Conservation (phyloP, 1,140 invertebrate species). For the Achroia grisella region DNA sequence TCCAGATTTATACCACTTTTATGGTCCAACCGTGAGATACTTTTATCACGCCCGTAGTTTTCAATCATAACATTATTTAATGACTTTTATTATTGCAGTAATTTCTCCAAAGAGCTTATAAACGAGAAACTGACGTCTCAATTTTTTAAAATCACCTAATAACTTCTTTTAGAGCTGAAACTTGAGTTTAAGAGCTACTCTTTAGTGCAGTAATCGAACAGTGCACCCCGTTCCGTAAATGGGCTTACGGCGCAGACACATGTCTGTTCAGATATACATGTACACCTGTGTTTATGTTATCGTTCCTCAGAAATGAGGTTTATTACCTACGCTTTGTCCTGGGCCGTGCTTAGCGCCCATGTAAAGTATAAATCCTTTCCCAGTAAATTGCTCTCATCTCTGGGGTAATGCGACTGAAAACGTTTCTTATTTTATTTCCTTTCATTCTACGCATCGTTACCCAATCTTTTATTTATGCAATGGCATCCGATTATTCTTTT, state of each 20-base stretch:
- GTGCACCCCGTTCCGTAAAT: neutral
- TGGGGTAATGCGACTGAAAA: constrained; percentile 23
- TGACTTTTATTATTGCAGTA: too few relatives aligned
- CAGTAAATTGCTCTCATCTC: constrained; percentile 40
- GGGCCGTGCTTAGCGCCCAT: constrained; percentile 24
- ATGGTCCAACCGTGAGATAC: too few relatives aligned
- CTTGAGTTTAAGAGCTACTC: neutral
- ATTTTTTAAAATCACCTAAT: neutral
- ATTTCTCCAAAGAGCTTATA: too few relatives aligned
- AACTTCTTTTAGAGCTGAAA: neutral
- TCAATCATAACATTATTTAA: too few relatives aligned
- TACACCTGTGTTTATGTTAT: constrained; percentile 28
- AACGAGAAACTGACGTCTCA: too few relatives aligned
- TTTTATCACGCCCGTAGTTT: too few relatives aligned
- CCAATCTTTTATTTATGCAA: constrained; percentile 3
- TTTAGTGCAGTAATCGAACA: neutral
- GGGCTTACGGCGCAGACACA: neutral
- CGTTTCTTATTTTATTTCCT: neutral
- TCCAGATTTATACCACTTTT: too few relatives aligned
- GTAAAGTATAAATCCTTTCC: constrained; percentile 32
- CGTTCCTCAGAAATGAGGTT: constrained; percentile 38
- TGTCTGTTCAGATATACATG: constrained; percentile 13
- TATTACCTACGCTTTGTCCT: constrained; percentile 41
- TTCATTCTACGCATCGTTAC: too few relatives aligned
- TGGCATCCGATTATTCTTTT: constrained; percentile 7